Conservation (phyloP, 2,888 invertebrate species). For the Oegoconia quadripuncta region DNA sequence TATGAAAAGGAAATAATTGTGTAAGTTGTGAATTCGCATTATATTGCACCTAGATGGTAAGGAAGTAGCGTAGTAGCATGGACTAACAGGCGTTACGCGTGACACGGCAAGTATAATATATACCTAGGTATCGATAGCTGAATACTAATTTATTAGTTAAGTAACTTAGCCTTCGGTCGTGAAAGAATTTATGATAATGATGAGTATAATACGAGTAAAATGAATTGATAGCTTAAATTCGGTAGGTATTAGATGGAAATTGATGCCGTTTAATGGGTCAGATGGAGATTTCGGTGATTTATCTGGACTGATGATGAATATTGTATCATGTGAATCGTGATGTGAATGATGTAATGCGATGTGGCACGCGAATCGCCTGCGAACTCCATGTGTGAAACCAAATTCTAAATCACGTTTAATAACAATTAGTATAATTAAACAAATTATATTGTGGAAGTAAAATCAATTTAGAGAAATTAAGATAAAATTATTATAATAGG, state of each 20-base stretch:
- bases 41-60: slow-evolving; percentile 71
- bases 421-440: slow-evolving; percentile 53
- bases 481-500: slow-evolving; percentile 37
- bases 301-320: background rate
- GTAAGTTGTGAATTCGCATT: slow-evolving; percentile 57
- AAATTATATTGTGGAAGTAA: slow-evolving; percentile 49
- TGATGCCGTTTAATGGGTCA: too few species aligned
- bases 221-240: too few species aligned
- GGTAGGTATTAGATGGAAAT: too few species aligned
- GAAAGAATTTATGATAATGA: too few species aligned
- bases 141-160: too few species aligned
- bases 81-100: slow-evolving; percentile 34
- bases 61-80: slow-evolving; percentile 55
- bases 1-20: slow-evolving; percentile 40
- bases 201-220: too few species aligned
- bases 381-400: slow-evolving; percentile 59
- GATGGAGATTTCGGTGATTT: too few species aligned
- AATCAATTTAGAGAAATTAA: slow-evolving; percentile 47
- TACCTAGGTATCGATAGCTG: too few species aligned
- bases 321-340: background rate
- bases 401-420: slow-evolving; percentile 75
- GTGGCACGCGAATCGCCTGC: slow-evolving; percentile 35
- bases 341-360: background rate
- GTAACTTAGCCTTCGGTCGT: too few species aligned
- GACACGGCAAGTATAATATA: background rate